Percentiles rank a stretch among this genome's conserved stretches.
Evolutionary conservation across 2,113 vertebrate genomes (phyloP).

Genomic region (Tyto alba): DNA sequence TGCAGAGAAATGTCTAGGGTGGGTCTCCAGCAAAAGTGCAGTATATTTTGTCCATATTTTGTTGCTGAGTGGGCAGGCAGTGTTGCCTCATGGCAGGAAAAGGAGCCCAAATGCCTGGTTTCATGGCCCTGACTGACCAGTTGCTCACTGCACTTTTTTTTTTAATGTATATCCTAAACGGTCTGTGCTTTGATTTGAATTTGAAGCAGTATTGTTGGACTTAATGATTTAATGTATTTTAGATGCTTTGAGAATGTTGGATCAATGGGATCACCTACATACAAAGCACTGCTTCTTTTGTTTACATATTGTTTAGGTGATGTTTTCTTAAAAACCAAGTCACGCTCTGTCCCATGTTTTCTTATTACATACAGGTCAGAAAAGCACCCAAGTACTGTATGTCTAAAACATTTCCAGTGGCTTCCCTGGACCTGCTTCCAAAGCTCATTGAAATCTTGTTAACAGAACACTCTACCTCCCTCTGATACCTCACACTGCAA

Average conservation of each 20-base stretch:
- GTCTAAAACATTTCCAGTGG: slow-evolving; percentile 55
- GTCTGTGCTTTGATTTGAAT: neutral
- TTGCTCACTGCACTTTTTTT: neutral
- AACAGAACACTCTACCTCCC: slow-evolving; percentile 56
- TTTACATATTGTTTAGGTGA: neutral
- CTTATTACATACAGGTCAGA: slow-evolving; percentile 14
- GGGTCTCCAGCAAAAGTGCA: neutral
- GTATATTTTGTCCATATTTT: neutral
- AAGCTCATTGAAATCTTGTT: slow-evolving; percentile 63
- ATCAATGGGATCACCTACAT: neutral
- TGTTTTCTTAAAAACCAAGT: slow-evolving; percentile 13
- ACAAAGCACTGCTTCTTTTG: neutral
- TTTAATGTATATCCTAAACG: neutral
- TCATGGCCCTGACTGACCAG: neutral
- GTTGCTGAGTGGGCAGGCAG: neutral
- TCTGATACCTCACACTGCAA: slow-evolving; percentile 56
- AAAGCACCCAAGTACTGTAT: slow-evolving; percentile 33
- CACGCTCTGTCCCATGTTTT: neutral
- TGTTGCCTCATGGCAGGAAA: neutral
- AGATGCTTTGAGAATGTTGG: neutral
- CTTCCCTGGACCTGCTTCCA: slow-evolving; percentile 58
- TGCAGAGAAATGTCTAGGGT: slow-evolving; percentile 23
- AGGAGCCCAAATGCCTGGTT: neutral
- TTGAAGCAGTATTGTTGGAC: neutral
- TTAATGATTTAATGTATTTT: neutral